Evolutionary conservation across 2,888 invertebrate species (phyloP), one percentile per base, ranked within the genome.

Genomic region (Cactoblastis cactorum): DNA sequence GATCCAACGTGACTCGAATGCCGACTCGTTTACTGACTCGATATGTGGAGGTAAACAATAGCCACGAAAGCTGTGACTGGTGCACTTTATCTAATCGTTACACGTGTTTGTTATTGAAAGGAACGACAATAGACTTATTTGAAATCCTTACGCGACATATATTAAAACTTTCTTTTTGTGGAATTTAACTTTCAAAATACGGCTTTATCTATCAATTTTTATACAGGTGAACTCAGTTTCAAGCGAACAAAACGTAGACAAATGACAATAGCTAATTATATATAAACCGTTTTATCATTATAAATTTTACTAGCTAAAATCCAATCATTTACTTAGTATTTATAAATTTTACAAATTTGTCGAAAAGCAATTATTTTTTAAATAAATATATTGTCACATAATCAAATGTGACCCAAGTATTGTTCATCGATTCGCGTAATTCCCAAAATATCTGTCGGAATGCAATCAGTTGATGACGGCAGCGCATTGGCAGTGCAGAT

Each of bases 381-480:
- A 6, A 3, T 22, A 22, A 22, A 3, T 22, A 15, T 1, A 5
- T 6, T 15, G 1, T 35, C 35, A 3, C 35, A 15, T 35, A 15
- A 15, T 15, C 15, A 35, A 35, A 35, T 8, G 41, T 9, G 24
- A 43, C 17, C 43, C 15, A 32, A 19, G 41, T 24, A 43, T 43
- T 43, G 43, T 28, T 43, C 1, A 41, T 22, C 43, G 43, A 43
- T 66, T 64, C 56, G 47, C 49, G 39, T 59, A 65, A 68, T 63
- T 50, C 59, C 67, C 56, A 59, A 69, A 71, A 70, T 74, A 67
- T 61, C 51, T 35, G 45, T 38, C 24, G 57, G 59, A 66, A 67
- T 58, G 61, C 56, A 55, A 61, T 58, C 50, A 58, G 55, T 55
- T 24, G 19, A 39, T 49, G 47, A 45, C 46, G 53, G 24, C 48